phyloP scores from a whole-genome alignment of 2,888 invertebrate species.

The Drosophila paramelanica region DNA sequence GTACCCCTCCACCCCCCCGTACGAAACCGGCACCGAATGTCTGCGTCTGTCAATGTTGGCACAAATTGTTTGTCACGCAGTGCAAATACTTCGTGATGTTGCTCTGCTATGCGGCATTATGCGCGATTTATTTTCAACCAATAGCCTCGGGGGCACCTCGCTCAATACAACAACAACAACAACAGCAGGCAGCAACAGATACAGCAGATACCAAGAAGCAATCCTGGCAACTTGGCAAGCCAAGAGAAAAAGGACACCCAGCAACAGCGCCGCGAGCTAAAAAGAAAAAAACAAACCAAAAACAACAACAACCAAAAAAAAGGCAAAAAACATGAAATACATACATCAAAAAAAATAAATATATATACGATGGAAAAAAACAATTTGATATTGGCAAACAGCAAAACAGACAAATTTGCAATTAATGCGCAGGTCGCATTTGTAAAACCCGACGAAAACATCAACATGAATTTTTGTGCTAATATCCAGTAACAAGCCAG shows the following conservation, averaged over 20 bases:
- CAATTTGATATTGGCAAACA: slow-evolving; percentile 61
- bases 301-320: neutral
- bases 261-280: slow-evolving; percentile 43
- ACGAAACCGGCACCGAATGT: slow-evolving; percentile 19
- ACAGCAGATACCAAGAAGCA: slow-evolving; percentile 20
- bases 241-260: slow-evolving; percentile 40
- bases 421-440: slow-evolving; percentile 43
- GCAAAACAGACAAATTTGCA: slow-evolving; percentile 39
- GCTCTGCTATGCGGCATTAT: slow-evolving; percentile 85
- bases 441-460: neutral
- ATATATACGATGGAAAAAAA: slow-evolving; percentile 34
- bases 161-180: slow-evolving; percentile 6
- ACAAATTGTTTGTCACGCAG: slow-evolving; percentile 85
- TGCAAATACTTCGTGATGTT: slow-evolving; percentile 85
- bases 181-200: slow-evolving; percentile 5
- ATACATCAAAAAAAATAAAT: slow-evolving; percentile 32
- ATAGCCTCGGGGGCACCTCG: slow-evolving; percentile 44
- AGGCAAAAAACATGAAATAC: slow-evolving; percentile 36
- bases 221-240: slow-evolving; percentile 29
- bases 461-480: no score
- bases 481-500: neutral
- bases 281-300: neutral
- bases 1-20: no score
- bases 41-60: slow-evolving; percentile 70
- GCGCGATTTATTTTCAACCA: slow-evolving; percentile 83